A percentile compares a stretch with the other conserved stretches of the same genome.
Evolutionary conservation across 2,113 vertebrate genomes (phyloP).

Genomic region (Syngnathus typhle): DNA sequence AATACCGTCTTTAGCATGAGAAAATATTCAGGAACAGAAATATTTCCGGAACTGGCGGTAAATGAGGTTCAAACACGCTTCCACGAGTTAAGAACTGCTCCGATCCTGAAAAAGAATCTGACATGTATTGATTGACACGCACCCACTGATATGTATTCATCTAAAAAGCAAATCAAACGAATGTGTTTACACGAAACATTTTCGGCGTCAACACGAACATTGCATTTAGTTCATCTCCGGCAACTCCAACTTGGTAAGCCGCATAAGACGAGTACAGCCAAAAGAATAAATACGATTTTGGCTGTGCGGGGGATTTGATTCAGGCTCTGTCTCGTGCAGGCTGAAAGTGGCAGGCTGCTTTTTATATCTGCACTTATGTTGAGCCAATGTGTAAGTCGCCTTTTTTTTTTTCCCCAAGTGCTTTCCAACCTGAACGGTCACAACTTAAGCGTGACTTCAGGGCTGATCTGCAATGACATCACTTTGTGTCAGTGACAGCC

Average conservation of each 20-base stretch:
- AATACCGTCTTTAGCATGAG: neutral
- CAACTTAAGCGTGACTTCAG: constrained; percentile 34
- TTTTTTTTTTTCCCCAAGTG: constrained; percentile 44
- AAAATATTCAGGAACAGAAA: neutral
- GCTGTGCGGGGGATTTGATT: constrained; percentile 47
- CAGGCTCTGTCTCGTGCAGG: constrained; percentile 29
- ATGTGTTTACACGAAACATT: neutral
- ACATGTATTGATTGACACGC: no score
- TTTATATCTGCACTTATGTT: constrained; percentile 56
- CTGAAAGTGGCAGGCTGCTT: constrained; percentile 45
- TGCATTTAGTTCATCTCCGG: constrained; percentile 46
- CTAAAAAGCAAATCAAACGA: constrained; percentile 3
- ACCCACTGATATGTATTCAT: constrained; percentile 15
- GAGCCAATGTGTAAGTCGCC: constrained; percentile 57
- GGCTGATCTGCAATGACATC: constrained; percentile 53
- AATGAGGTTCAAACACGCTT: neutral
- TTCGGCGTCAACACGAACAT: neutral
- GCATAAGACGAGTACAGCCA: constrained; percentile 32
- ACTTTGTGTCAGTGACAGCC: constrained; percentile 45
- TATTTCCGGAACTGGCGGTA: neutral
- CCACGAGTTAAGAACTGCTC: neutral
- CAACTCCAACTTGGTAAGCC: constrained; percentile 48
- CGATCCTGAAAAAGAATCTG: no score
- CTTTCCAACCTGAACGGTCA: constrained; percentile 40
- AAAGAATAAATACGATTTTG: constrained; percentile 30